phyloP scores from a whole-genome alignment of 2,888 invertebrate species.

The Cistogaster globosa region DNA sequence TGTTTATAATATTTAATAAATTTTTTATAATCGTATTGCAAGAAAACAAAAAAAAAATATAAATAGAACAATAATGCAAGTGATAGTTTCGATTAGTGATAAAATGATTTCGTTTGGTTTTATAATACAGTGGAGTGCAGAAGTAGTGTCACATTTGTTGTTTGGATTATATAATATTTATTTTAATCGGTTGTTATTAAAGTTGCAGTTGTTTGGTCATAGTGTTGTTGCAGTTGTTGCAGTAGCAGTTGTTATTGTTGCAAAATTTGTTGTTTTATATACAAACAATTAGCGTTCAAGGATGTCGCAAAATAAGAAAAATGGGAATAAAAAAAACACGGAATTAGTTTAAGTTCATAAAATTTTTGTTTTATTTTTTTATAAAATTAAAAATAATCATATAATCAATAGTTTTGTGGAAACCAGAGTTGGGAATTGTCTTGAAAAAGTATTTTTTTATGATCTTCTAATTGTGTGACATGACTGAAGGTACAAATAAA shows the following conservation, averaged over 20 bases:
- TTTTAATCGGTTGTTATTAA: conserved; percentile 35
- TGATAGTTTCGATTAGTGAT: conserved; percentile 38
- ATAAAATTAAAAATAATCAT: conserved; percentile 37
- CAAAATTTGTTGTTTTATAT: conserved; percentile 70
- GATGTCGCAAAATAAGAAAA: conserved; percentile 76
- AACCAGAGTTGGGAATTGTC: conserved; percentile 57
- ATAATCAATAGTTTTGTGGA: neutral
- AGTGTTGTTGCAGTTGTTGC: conserved; percentile 47
- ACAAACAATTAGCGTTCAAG: conserved; percentile 60
- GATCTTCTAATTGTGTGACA: neutral
- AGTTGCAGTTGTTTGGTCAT: conserved; percentile 36
- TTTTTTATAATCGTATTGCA: neutral
- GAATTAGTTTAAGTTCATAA: conserved; percentile 76
- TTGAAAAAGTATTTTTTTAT: neutral
- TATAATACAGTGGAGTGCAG: conserved; percentile 63
- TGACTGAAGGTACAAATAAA: no score
- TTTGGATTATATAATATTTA: neutral
- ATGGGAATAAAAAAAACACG: conserved; percentile 75
- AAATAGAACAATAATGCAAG: conserved; percentile 29
- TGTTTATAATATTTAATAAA: conserved; percentile 36
- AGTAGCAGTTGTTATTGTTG: conserved; percentile 56
- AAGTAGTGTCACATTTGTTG: conserved; percentile 51
- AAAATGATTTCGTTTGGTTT: conserved; percentile 40
- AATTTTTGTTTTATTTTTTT: conserved; percentile 26
- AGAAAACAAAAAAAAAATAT: neutral